phyloP scores from a whole-genome alignment of 2,888 invertebrate species.

The Rosalia funebris region DNA sequence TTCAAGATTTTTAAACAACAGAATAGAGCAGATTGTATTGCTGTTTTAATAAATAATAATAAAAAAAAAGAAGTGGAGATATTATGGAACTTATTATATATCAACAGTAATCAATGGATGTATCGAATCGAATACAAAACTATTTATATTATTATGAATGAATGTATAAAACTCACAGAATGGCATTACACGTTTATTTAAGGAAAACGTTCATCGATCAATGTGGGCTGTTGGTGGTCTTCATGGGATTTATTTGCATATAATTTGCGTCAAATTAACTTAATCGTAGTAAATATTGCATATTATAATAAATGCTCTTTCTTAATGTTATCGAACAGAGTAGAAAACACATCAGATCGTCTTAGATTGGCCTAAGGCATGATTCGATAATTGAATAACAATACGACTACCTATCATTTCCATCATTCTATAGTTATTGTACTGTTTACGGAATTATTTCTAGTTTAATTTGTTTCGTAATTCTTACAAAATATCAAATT shows the following conservation, averaged over 20 bases:
- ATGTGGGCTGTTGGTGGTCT: not conserved
- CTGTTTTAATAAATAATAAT: no score
- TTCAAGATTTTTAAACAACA: no score
- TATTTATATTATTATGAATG: no score
- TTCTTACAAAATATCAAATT: not conserved
- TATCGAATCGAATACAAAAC: no score
- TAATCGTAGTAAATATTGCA: not conserved
- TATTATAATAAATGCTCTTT: not conserved
- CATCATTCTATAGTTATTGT: not conserved
- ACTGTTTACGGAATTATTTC: not conserved
- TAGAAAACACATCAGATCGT: no score
- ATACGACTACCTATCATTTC: not conserved
- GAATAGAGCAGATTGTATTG: no score
- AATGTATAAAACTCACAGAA: not conserved
- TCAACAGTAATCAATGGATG: no score
- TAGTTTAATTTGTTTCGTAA: not conserved
- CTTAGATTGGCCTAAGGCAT: not conserved
- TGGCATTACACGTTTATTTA: not conserved
- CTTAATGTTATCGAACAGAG: not conserved
- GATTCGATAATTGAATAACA: not conserved
- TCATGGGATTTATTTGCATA: not conserved
- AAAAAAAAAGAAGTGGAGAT: no score
- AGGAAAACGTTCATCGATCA: not conserved
- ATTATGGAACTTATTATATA: no score
- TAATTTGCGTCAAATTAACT: not conserved